Evolutionary conservation across 23 tunicate genomes (phyloP), one percentile per base, ranked within the genome.

Genomic region (Clavelina lepadiformis): DNA sequence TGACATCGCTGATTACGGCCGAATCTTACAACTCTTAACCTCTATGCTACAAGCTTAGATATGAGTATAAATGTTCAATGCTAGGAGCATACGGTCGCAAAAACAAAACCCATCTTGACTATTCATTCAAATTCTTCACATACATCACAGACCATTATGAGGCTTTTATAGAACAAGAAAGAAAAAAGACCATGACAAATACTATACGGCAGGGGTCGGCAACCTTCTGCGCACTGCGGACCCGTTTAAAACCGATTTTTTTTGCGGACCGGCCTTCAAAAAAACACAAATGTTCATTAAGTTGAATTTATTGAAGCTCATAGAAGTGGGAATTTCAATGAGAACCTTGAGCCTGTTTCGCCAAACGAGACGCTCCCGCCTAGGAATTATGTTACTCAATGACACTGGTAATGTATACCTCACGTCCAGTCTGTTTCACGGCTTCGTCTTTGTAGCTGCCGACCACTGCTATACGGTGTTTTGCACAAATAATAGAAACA

Each of bases 401-500:
- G 76, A 70, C 46, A 50, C 76, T 1, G 36, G 76, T 63, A 70
- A 1, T 55, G 76, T 70, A 19, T 50, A 31, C 49, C 76, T 60
- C 37, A 72, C 56, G 56, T 72, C 78, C 2, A 72, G 56, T 44
- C 56, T 59, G 23, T 45, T 72, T 60, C 56, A 38, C 30, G 68
- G 68, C 59, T 72, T 58, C 28, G 78, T 72, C 68, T 59, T 60
- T 25, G 78, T 72, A 58, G 78, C 68, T 72, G 78, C 37, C 68
- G n/a, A n/a, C n/a, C n/a, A n/a, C n/a, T n/a, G n/a, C n/a, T n/a
- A n/a, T n/a, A n/a, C n/a, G n/a, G n/a, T n/a, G n/a, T n/a, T n/a
- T n/a, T n/a, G n/a, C n/a, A n/a, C n/a, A n/a, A n/a, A n/a, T n/a
- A n/a, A n/a, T n/a, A n/a, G n/a, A n/a, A n/a, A n/a, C n/a, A n/a